Evolutionary conservation across 2,888 invertebrate genomes (phyloP), one percentile per base, ranked within the genome.

Genomic region (Melieria crassipennis): DNA sequence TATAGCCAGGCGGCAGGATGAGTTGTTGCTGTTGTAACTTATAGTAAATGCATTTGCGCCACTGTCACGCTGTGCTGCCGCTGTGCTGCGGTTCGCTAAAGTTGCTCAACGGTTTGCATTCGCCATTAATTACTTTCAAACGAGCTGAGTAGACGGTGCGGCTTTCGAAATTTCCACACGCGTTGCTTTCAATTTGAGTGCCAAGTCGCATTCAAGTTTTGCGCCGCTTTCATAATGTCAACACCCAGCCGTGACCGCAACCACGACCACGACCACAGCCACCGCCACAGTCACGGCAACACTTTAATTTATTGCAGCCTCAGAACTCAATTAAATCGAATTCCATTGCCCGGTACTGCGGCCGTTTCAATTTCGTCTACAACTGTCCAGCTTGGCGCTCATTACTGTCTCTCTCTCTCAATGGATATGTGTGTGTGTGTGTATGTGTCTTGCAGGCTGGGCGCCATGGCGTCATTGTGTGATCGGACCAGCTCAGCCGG

Each of bases 231-330:
- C 60, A 45, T 61, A 52, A 52, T 61, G 67, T 61, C 67, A 61
- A 4, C 30, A 50, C 61, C 66, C 58, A 67, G 67, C 60, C 60
- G 30, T 30, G 30, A 30, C 30, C 30, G 30, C 30, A 30, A 30
- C 30, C 30, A 30, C 30, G 30, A 16, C 16, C 16, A 16, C 30
- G 30, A 30, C 30, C 30, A 30, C 2, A 3, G 3, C 30, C 30
- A 30, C 30, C 2, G 30, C 30, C 30, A 30, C 30, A 2, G 30
- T 3, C 30, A 30, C 30, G 30, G 30, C 30, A 30, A 30, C 67
- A 67, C 60, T 66, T 69, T 69, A 69, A 69, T 69, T 69, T 69
- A 69, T 69, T 63, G 55, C 62, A 69, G 55, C 69, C 69, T 56
- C 69, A 63, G 63, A 69, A 62, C 63, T 62, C 69, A 63, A 69